These are phyloP conservation scores for Myocastor coypus DNA, from an alignment of 2,113 vertebrate species.

Conservation along the genomic window DNA sequence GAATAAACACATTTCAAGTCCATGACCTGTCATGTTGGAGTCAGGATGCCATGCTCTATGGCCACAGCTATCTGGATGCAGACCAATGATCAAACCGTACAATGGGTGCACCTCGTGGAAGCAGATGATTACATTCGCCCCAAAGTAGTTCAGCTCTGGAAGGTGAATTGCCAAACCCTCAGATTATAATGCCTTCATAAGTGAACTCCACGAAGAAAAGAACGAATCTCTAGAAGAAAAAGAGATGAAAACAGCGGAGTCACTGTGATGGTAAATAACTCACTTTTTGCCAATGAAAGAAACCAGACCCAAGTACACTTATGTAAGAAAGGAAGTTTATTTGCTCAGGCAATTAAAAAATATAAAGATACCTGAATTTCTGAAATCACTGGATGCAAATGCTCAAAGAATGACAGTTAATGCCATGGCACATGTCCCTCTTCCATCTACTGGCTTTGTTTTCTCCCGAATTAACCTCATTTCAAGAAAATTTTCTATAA, in stretches of 20 bases:
- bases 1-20: background rate
- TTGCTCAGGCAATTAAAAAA: background rate
- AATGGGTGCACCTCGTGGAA: background rate
- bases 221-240: background rate
- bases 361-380: background rate
- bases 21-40: background rate
- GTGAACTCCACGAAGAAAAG: background rate
- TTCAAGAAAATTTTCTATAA: background rate
- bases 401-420: background rate
- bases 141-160: background rate
- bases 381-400: background rate
- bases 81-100: background rate
- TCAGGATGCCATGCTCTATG: background rate
- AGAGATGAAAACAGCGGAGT: background rate
- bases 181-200: background rate
- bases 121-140: background rate
- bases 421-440: background rate
- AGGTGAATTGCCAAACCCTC: background rate
- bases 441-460: background rate
- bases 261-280: background rate
- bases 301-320: background rate
- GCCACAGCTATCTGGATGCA: background rate
- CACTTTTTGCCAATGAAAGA: slow-evolving; percentile 27
- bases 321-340: slow-evolving; percentile 14
- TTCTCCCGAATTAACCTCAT: background rate